Percentiles rank a stretch among this genome's conserved stretches.
phyloP scores from a whole-genome alignment of 2,797 vertebrate genomes.

The Meda fulgida region DNA sequence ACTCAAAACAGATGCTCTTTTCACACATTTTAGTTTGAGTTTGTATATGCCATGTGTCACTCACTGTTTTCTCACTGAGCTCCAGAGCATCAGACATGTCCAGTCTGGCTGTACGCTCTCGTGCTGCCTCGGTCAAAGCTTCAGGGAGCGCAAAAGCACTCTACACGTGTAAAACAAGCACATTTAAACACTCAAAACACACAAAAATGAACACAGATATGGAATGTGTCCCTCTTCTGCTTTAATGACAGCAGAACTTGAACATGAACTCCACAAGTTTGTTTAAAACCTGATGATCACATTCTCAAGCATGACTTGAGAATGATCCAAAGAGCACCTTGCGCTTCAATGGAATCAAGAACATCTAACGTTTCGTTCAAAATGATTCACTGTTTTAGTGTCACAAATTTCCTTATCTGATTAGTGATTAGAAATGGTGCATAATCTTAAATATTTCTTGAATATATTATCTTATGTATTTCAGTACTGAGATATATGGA shows the following conservation, averaged over 20 bases:
- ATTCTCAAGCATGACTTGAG: neutral
- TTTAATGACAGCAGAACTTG: neutral
- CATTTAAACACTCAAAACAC: neutral
- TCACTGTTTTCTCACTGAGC: constrained; percentile 77
- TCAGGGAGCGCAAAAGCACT: constrained; percentile 48
- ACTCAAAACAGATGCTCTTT: constrained; percentile 13
- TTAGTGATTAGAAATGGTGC: too few species aligned
- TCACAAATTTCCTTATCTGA: too few species aligned
- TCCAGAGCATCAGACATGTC: constrained; percentile 67
- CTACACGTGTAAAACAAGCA: constrained; percentile 60
- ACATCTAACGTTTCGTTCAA: neutral
- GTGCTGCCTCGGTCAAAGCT: neutral
- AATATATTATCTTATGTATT: too few species aligned
- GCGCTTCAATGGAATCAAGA: neutral
- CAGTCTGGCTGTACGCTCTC: constrained; percentile 54
- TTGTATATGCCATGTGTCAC: constrained; percentile 1
- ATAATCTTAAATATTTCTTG: too few species aligned
- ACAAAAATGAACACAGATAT: neutral
- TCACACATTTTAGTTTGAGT: neutral
- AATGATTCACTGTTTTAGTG: too few species aligned
- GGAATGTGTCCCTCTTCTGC: neutral
- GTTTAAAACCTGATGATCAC: neutral
- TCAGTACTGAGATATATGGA: neutral
- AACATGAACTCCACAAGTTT: neutral
- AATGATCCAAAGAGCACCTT: neutral